Evolutionary conservation across 2,888 invertebrate genomes (phyloP), one percentile per base, ranked within the genome.

Genomic region (Drosophila merina): DNA sequence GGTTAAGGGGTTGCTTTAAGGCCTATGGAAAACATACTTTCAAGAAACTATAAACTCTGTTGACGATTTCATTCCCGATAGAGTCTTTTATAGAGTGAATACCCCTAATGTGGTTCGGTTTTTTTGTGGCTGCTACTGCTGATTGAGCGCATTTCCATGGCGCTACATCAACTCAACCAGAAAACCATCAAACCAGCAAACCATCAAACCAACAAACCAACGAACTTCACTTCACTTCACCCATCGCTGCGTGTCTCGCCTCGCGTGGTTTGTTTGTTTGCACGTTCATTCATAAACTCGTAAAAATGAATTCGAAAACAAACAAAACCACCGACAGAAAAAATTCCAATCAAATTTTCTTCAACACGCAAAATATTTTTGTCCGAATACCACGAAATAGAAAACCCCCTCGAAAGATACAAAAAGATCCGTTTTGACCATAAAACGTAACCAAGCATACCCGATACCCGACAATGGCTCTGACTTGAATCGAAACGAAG

Each of bases 201-300:
- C 25, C 10, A 25, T 20, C 9, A 31, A 49, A 62, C 42, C 12
- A 25, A 20, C 31, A 31, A 40, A 40, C 20, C 10, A 25, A 44
- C 44, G 4, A 44, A 30, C 8, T 44, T 33, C 44, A 52, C 64
- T 45, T 14, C 25, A 48, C 36, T 26, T 57, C 25, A 47, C 12
- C 12, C 30, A 33, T 12, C 20, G 44, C 33, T 38, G 25, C 5
- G 28, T 20, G 36, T 12, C 12, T 26, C 31, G 64, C 56, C 49
- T 70, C n/a, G 47, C 47, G 33, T 59, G 30, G 40, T 56, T 72
- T 72, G 52, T 70, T 76, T 75, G 82, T 56, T 69, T 74, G 67
- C 59, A 74, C 66, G 70, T 82, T 79, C 81, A 81, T 82, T 85
- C 81, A 81, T 82, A 81, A 79, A 72, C 77, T 79, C 75, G 68